phyloP scores from a whole-genome alignment of 2,113 vertebrate genomes.

The Aegypius monachus region DNA sequence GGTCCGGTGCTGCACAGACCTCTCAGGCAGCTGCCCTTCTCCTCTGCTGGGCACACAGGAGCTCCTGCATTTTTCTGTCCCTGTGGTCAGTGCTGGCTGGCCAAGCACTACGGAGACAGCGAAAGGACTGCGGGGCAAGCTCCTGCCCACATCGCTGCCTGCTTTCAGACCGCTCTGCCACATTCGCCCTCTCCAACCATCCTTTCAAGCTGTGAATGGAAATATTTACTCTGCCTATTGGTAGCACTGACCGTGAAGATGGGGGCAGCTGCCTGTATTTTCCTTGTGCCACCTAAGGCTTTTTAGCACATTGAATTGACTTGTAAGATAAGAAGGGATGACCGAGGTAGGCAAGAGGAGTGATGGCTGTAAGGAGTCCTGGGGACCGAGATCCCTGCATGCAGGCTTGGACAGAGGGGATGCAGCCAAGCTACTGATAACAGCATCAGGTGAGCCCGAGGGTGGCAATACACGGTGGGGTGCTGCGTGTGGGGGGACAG shows the following conservation, averaged over 20 bases:
- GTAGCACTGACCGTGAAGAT: background rate
- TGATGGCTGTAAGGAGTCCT: background rate
- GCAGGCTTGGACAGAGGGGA: background rate
- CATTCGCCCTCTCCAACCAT: background rate
- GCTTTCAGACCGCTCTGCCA: background rate
- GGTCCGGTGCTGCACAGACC: background rate
- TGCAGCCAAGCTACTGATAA: background rate
- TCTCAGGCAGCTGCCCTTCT: background rate
- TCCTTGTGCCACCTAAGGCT: background rate
- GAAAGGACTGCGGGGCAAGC: background rate
- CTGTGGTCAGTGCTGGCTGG: background rate
- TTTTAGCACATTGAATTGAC: background rate
- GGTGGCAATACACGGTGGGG: accelerated
- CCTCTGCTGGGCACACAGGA: background rate
- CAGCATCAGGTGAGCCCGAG: background rate
- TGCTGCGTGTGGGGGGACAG: background rate
- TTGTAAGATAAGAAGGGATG: background rate
- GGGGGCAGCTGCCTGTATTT: background rate
- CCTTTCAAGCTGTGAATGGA: background rate
- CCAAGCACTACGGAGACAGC: background rate
- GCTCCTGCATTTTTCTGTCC: background rate
- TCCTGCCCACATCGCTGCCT: background rate
- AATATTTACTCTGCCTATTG: background rate
- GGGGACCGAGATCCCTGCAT: background rate
- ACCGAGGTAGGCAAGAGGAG: background rate